A percentile compares a stretch with the other conserved stretches of the same genome.
Evolutionary conservation across 2,888 invertebrate genomes (phyloP).

Genomic region (Cheilosia scutellata): DNA sequence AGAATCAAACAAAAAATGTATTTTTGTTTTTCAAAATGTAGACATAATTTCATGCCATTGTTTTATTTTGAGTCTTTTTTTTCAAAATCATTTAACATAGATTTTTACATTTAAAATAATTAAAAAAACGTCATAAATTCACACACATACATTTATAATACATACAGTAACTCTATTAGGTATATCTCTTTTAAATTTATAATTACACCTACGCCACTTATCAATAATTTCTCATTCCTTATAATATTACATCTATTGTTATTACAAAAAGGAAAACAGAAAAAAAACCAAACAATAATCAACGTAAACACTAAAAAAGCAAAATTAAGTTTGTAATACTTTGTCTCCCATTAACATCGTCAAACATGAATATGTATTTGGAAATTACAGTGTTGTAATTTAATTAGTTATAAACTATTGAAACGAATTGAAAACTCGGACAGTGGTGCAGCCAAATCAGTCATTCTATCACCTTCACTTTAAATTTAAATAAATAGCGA

Average conservation of each 20-base stretch:
- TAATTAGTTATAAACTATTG: slow-evolving; percentile 9
- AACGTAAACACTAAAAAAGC: slow-evolving; percentile 1
- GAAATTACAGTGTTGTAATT: background rate
- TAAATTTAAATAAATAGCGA: slow-evolving; percentile 40
- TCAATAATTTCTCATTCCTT: slow-evolving; percentile 10
- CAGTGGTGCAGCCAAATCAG: slow-evolving; percentile 20
- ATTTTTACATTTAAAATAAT: slow-evolving; percentile 31
- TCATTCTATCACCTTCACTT: slow-evolving; percentile 9
- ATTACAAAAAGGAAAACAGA: background rate
- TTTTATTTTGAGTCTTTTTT: slow-evolving; percentile 33
- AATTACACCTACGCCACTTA: slow-evolving; percentile 26
- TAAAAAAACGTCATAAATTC: slow-evolving; percentile 10
- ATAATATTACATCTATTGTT: background rate
- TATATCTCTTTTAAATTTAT: slow-evolving; percentile 9
- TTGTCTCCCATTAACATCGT: slow-evolving; percentile 1
- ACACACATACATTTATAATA: slow-evolving; percentile 19
- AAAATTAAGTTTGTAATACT: slow-evolving; percentile 41
- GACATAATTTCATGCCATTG: background rate
- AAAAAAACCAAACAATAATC: background rate
- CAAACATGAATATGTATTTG: background rate
- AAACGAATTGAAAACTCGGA: background rate
- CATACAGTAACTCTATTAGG: slow-evolving; percentile 16
- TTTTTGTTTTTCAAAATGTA: slow-evolving; percentile 12
- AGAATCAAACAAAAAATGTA: background rate
- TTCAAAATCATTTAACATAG: slow-evolving; percentile 25